These are phyloP conservation scores for Chionomys nivalis DNA, from an alignment of 2,113 vertebrate genomes.

Conservation along the genomic window DNA sequence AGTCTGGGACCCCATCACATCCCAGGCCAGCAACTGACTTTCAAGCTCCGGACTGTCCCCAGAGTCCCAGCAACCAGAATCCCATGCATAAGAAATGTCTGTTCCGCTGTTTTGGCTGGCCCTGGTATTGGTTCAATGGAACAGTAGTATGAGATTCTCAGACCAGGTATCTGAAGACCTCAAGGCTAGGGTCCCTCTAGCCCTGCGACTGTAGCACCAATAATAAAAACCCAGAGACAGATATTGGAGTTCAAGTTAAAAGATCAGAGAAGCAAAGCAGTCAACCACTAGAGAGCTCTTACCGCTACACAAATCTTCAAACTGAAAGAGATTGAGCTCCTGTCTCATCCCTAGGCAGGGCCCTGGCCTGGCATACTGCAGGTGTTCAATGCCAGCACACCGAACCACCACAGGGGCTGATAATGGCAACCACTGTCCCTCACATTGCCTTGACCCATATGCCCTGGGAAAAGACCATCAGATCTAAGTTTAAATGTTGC, in stretches of 20 bases:
- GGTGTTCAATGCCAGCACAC: background rate
- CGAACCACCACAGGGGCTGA: accelerated
- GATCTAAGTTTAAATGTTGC: background rate
- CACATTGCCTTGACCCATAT: accelerated
- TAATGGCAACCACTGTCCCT: background rate
- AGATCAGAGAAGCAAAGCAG: no score
- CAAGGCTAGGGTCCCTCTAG: background rate
- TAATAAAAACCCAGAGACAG: no score
- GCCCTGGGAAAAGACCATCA: background rate
- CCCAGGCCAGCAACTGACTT: background rate
- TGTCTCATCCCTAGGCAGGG: background rate
- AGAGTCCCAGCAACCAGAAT: background rate
- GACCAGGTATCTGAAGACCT: background rate
- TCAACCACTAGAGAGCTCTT: no score
- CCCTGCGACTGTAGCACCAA: no score
- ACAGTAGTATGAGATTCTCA: accelerated
- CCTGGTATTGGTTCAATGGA: background rate
- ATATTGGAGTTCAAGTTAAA: no score
- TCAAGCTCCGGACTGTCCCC: background rate
- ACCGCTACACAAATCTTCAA: no score
- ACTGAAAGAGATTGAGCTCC: no score
- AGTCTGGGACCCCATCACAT: background rate
- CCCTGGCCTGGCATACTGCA: background rate
- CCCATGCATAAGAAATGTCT: background rate
- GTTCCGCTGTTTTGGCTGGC: background rate